Evolutionary conservation across 2,113 vertebrate genomes (phyloP), one percentile per base, ranked within the genome.

Genomic region (Puma concolor): DNA sequence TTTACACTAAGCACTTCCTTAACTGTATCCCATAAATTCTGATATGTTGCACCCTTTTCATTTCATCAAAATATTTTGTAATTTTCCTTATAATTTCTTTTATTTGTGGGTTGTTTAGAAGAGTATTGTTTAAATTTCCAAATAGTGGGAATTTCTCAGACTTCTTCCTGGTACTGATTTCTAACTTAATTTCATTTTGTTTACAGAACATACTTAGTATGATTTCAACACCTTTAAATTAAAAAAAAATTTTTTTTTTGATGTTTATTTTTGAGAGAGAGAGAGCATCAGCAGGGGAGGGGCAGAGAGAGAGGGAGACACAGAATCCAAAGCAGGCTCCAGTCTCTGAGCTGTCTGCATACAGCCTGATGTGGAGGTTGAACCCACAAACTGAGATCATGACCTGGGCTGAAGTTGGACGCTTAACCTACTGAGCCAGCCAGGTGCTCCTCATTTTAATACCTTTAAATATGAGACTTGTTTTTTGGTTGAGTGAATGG

Each of bases 51-150:
- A 2, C 44, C 48, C 3, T 67, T 89, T 72, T 79, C 38, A 38
- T 93, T 81, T 93, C 48, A 4, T 91, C 63, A 89, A 95, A 89
- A 79, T n/a, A 72, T 66, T 84, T 83, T 77, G 74, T 48, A 38
- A 66, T 60, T 93, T 95, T 85, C 64, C 48, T 66, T 90, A 33
- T 48, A 52, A 19, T 88, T 77, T 79, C 27, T 92, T 97, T 88
- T 48, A 87, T 36, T 85, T 54, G 0, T 76, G 52, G 17, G 44
- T 88, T 90, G 81, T 90, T 80, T 90, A 90, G 66, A 90, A 93
- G 33, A 60, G 13, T 66, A 5, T 72, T 80, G 9, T 60, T 76
- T 90, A 57, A 57, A 81, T 48, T 86, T 89, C 66, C 63, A 84
- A 21, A 6, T 94, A 31, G 50, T 27, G n/a, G 10, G 5, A 11